A percentile compares a stretch with the other conserved stretches of the same genome.
phyloP scores from a whole-genome alignment of 2,113 vertebrate genomes.

The Terrapene triunguis region DNA sequence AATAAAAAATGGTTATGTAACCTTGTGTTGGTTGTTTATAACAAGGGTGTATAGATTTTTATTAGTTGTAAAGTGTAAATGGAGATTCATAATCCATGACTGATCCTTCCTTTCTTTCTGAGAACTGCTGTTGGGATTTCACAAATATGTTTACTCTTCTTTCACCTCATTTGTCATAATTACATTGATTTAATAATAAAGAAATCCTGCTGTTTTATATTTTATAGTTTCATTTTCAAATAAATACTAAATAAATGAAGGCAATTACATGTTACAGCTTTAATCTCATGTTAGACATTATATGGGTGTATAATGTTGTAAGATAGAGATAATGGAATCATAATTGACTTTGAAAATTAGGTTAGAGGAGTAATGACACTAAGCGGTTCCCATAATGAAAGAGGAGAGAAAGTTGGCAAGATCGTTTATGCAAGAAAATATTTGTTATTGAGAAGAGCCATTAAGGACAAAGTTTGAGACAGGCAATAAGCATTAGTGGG shows the following conservation, averaged over 20 bases:
- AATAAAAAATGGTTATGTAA: not conserved
- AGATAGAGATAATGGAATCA: constrained; percentile 57
- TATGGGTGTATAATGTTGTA: constrained; percentile 26
- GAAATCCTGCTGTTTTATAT: constrained; percentile 23
- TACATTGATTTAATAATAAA: constrained; percentile 41
- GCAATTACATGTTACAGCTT: constrained; percentile 43
- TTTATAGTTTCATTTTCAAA: constrained; percentile 58
- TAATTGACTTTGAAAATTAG: constrained; percentile 69
- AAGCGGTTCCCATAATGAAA: constrained; percentile 33
- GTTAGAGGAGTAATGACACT: constrained; percentile 41
- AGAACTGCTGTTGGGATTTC: not conserved
- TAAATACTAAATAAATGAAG: constrained; percentile 51
- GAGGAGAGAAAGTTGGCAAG: constrained; percentile 7
- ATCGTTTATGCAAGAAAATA: constrained; percentile 7
- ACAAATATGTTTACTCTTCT: constrained; percentile 34
- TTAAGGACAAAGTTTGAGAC: constrained; percentile 12
- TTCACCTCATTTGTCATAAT: constrained; percentile 32
- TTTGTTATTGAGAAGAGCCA: not conserved
- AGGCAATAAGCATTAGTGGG: not conserved
- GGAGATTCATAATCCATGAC: not conserved
- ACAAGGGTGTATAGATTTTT: not conserved
- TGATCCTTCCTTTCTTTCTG: not conserved
- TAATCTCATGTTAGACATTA: constrained; percentile 46
- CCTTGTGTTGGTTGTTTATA: not conserved
- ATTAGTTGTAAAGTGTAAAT: not conserved